Evolutionary conservation across 2,113 vertebrate species (phyloP).

Genomic region (Psettodes erumei): DNA sequence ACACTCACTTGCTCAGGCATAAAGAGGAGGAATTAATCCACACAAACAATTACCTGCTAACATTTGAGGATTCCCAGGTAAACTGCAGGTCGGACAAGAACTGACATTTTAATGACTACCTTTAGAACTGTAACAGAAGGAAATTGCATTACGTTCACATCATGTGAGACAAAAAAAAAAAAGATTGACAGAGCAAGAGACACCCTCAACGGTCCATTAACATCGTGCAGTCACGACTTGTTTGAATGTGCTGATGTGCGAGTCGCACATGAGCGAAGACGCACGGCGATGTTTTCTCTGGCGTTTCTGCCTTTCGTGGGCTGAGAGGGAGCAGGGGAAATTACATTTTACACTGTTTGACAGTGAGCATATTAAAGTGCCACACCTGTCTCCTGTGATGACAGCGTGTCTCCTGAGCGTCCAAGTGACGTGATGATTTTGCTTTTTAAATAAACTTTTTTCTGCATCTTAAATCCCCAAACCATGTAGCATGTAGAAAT

Average conservation of each 20-base stretch:
- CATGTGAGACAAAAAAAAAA: background rate
- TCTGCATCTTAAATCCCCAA: background rate
- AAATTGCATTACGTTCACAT: background rate
- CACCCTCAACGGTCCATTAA: conserved; percentile 18
- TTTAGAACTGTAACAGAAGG: conserved; percentile 18
- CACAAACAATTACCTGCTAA: conserved; percentile 49
- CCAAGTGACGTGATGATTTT: background rate
- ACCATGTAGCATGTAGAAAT: background rate
- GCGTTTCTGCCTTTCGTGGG: background rate
- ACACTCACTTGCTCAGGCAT: background rate
- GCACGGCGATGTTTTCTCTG: conserved; percentile 5
- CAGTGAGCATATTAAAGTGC: conserved; percentile 19
- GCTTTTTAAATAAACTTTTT: background rate
- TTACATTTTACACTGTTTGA: conserved; percentile 10
- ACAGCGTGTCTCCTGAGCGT: conserved; percentile 13
- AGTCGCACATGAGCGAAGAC: background rate
- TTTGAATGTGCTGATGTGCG: conserved; percentile 51
- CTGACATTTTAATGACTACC: conserved; percentile 60
- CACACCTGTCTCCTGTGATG: conserved; percentile 10
- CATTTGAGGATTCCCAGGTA: conserved; percentile 30
- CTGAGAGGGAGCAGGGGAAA: background rate
- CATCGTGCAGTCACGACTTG: conserved; percentile 37
- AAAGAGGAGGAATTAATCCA: conserved; percentile 43
- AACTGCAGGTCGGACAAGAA: conserved; percentile 29
- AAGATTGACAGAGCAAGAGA: conserved; percentile 18